These are phyloP conservation scores for Phengaris arion DNA, from an alignment of 2,888 invertebrate genomes.

Conservation along the genomic window DNA sequence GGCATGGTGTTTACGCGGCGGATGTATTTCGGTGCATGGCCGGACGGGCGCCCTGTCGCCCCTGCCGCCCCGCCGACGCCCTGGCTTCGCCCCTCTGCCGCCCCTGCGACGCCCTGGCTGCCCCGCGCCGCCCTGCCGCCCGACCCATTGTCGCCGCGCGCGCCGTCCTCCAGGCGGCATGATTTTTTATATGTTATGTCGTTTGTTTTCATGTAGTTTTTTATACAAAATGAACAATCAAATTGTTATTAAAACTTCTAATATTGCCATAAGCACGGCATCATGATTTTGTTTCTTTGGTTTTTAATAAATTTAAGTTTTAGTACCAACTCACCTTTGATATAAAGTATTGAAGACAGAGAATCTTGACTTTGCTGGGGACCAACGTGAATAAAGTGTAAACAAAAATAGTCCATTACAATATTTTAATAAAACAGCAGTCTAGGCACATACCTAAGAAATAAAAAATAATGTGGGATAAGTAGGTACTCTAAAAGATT, in stretches of 20 bases:
- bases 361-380: no score
- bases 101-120: not conserved
- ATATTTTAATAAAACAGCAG: not conserved
- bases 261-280: not conserved
- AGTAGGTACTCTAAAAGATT: not conserved
- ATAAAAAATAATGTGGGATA: not conserved
- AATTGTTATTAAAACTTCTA: not conserved
- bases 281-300: no score
- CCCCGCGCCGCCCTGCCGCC: conserved; percentile 17
- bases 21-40: conserved; percentile 26
- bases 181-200: conserved; percentile 23
- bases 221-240: not conserved
- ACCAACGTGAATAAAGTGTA: no score
- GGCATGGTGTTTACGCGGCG: conserved; percentile 21
- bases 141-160: conserved; percentile 23
- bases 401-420: no score
- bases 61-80: conserved; percentile 15
- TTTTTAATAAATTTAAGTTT: no score
- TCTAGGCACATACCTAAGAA: not conserved
- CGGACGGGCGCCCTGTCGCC: conserved; percentile 19
- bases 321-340: no score
- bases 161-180: conserved; percentile 27
- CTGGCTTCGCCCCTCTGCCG: not conserved
- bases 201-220: conserved; percentile 16
- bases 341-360: no score